Evolutionary conservation across 2,888 invertebrate species (phyloP), one percentile per base, ranked within the genome.

Genomic region (Drosophila birchii): DNA sequence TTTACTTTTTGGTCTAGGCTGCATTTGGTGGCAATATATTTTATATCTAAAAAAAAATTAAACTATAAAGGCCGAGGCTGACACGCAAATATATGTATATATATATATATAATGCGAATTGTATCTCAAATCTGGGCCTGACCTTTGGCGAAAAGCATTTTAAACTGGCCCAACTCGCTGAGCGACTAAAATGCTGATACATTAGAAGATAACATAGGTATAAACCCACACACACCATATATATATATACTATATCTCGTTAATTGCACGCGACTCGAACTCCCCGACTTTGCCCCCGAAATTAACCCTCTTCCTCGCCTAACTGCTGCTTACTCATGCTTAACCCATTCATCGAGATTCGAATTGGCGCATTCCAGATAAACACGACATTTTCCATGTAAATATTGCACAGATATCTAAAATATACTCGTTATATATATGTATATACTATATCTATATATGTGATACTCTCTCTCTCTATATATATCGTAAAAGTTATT

Each of bases 1-100:
- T 44, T 26, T 20, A 47, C 23, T 79, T 83, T 84, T 84, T 84
- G 86, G 84, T 86, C 81, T 84, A 84, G 63, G 86, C 84, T 84
- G 84, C 81, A 84, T 75, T 81, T 78, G 79, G 71, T 81, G 73
- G 66, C 75, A 64, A 61, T 39, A 66, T 34, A 55, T 47, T 9
- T 26, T 34, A 58, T 16, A 64, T 29, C 26, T 38, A 29, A 23
- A 66, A 53, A 23, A 34, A 67, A 41, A 43, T 12, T 20, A 69
- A 60, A 20, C 59, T 54, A 47, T 11, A 34, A 53, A 41, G 26
- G 59, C n/a, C 34, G 41, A 39, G 41, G 41, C 41, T 18, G 23
- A 23, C 56, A 60, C 49, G 59, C 69, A 59, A 70, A 41, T 43
- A 75, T 76, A 63, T 73, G 78, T 55, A 44, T 34, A 8, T 45